These are phyloP conservation scores for Forbesichthys papilliferus DNA, from an alignment of 2,113 vertebrate genomes.

Conservation along the genomic window DNA sequence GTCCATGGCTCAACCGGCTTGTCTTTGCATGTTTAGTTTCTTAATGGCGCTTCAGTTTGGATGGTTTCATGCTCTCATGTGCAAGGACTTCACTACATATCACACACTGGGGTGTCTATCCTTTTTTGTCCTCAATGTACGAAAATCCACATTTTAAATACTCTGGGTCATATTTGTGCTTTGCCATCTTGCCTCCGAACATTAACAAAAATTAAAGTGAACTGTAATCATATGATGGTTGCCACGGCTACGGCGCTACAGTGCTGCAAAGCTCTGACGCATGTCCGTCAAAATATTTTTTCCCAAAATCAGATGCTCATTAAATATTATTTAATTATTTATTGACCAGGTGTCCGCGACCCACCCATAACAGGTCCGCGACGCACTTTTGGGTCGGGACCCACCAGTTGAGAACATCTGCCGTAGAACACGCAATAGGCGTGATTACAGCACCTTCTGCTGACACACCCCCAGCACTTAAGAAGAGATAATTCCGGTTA, in stretches of 20 bases:
- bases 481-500: no score
- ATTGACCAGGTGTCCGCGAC: neutral
- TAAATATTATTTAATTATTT: neutral
- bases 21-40: neutral
- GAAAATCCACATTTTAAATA: neutral
- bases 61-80: neutral
- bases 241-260: neutral
- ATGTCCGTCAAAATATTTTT: neutral
- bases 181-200: neutral
- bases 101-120: neutral
- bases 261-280: neutral
- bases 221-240: neutral
- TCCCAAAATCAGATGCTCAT: neutral
- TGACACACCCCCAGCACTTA: no score
- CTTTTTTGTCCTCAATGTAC: conserved; percentile 1
- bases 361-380: neutral
- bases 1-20: neutral
- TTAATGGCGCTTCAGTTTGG: neutral
- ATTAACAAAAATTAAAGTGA: neutral
- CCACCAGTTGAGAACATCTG: conserved; percentile 1
- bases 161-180: neutral
- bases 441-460: no score
- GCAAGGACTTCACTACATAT: neutral
- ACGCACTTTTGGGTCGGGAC: neutral
- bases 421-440: no score